Evolutionary conservation across 2,888 invertebrate genomes (phyloP).

Genomic region (Euspilapteryx auroguttella): DNA sequence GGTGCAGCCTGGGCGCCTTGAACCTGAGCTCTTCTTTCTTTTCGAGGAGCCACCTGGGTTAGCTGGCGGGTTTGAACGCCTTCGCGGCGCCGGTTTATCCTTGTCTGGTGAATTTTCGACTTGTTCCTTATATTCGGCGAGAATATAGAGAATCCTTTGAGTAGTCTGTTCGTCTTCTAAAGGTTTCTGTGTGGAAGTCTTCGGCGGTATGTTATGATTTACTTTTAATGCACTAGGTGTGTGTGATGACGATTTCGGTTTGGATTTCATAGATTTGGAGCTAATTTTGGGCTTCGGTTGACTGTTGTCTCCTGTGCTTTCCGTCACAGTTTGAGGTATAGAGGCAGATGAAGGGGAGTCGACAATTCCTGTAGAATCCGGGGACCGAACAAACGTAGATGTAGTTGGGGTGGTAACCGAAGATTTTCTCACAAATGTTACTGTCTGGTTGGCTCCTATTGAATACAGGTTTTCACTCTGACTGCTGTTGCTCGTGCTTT

Average conservation of each 20-base stretch:
- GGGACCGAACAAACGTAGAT: slow-evolving; percentile 33
- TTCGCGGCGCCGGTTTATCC: slow-evolving; percentile 77
- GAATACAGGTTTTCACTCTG: slow-evolving; percentile 40
- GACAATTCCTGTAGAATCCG: slow-evolving; percentile 35
- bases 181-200: slow-evolving; percentile 66
- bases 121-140: slow-evolving; percentile 80
- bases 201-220: slow-evolving; percentile 64
- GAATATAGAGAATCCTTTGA: slow-evolving; percentile 75
- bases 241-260: slow-evolving; percentile 59
- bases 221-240: slow-evolving; percentile 64
- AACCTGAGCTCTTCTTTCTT: slow-evolving; percentile 68
- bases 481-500: slow-evolving; percentile 9
- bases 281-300: slow-evolving; percentile 20
- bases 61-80: slow-evolving; percentile 73
- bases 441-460: slow-evolving; percentile 29
- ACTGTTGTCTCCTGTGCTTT: neutral
- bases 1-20: slow-evolving; percentile 51
- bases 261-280: slow-evolving; percentile 47
- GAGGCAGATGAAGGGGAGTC: slow-evolving; percentile 37
- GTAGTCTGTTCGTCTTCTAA: slow-evolving; percentile 82
- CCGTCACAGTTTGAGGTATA: slow-evolving; percentile 4
- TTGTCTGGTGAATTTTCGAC: slow-evolving; percentile 80
- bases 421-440: slow-evolving; percentile 40
- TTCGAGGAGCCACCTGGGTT: slow-evolving; percentile 71
- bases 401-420: slow-evolving; percentile 28